These are phyloP conservation scores for Amphilophus citrinellus DNA, from an alignment of 2,113 vertebrate species.

Conservation along the genomic window DNA sequence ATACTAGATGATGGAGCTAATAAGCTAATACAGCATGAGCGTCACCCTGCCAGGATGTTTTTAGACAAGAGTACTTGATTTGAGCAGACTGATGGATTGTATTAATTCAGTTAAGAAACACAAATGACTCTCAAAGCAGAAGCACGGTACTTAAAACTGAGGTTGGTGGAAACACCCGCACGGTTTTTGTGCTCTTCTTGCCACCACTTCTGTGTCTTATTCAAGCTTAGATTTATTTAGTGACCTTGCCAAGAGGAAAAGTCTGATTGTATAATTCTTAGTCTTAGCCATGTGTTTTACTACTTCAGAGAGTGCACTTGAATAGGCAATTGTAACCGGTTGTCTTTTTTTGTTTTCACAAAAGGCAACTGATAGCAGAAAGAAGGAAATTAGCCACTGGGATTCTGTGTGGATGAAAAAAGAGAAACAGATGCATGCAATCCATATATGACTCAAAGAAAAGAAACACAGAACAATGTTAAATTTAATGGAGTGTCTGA, in stretches of 20 bases:
- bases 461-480: neutral
- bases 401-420: slow-evolving; percentile 18
- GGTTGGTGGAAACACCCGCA: neutral
- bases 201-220: slow-evolving; percentile 26
- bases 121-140: slow-evolving; percentile 20
- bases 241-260: slow-evolving; percentile 5
- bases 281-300: slow-evolving; percentile 24
- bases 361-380: slow-evolving; percentile 12
- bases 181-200: slow-evolving; percentile 9
- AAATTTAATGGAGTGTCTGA: neutral
- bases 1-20: slow-evolving; percentile 5
- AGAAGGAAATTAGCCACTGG: slow-evolving; percentile 14
- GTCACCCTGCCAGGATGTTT: slow-evolving; percentile 2
- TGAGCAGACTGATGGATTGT: slow-evolving; percentile 13
- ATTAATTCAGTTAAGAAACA: slow-evolving; percentile 25
- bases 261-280: slow-evolving; percentile 6
- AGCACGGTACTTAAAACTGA: neutral
- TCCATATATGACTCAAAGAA: neutral
- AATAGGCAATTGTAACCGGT: neutral
- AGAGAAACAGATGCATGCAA: neutral
- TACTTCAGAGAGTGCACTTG: slow-evolving; percentile 7
- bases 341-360: neutral
- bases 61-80: slow-evolving; percentile 18
- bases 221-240: slow-evolving; percentile 30
- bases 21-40: neutral